Percentiles rank a stretch among this genome's conserved stretches.
These are phyloP conservation scores for Hesperophylax magnus DNA, from an alignment of 1,140 invertebrate genomes.

Conservation along the genomic window DNA sequence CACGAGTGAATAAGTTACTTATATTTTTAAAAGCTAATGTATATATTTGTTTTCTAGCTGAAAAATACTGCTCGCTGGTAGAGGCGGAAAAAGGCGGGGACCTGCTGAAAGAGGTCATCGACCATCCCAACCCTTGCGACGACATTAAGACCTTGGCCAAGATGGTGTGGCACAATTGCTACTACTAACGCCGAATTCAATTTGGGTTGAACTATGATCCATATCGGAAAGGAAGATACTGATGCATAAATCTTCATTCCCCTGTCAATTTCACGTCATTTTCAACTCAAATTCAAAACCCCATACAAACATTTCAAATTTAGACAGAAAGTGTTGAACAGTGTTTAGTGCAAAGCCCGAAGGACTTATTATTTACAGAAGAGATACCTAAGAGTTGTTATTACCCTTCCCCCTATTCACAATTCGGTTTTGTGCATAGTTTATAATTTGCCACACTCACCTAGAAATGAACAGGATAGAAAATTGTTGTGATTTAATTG, in stretches of 20 bases:
- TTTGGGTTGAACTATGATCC: constrained; percentile 22
- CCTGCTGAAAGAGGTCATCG: constrained; percentile 79
- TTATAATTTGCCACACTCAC: neutral
- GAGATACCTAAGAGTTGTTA: neutral
- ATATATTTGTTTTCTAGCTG: constrained; percentile 70
- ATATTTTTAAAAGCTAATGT: neutral
- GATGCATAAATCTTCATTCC: neutral
- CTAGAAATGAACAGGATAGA: too few species aligned
- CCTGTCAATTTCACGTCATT: neutral
- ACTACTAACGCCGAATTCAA: constrained; percentile 33
- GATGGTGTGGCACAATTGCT: constrained; percentile 78
- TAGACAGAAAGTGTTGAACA: neutral
- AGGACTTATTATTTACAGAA: neutral
- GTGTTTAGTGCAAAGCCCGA: neutral
- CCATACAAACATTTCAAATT: too few species aligned
- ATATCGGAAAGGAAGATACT: constrained; percentile 1
- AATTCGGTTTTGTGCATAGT: neutral
- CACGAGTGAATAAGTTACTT: too few species aligned
- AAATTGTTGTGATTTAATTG: too few species aligned
- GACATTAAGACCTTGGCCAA: constrained; percentile 78
- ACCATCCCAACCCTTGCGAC: constrained; percentile 73
- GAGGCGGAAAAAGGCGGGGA: constrained; percentile 87
- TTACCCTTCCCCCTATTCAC: too few species aligned
- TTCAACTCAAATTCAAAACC: neutral
- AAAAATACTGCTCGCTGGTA: constrained; percentile 92